These are phyloP conservation scores for Zalophus californianus DNA, from an alignment of 2,797 vertebrate genomes.

Conservation along the genomic window DNA sequence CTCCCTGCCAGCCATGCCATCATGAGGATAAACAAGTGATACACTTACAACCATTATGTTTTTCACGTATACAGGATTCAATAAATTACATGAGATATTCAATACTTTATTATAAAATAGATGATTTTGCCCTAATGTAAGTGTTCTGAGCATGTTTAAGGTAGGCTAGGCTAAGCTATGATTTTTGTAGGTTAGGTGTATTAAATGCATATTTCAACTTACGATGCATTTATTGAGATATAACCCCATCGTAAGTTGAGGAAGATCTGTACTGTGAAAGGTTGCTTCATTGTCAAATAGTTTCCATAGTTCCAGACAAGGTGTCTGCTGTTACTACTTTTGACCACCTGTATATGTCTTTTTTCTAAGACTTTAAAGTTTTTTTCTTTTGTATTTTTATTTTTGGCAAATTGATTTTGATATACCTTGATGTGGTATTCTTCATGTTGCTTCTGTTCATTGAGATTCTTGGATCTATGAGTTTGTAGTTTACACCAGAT, in stretches of 20 bases:
- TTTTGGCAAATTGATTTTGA: background rate
- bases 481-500: background rate
- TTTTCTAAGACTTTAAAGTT: background rate
- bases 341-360: background rate
- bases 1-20: background rate
- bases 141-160: background rate
- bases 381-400: background rate
- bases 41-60: background rate
- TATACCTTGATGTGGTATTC: background rate
- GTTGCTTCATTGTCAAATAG: background rate
- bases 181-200: background rate
- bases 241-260: background rate
- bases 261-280: background rate
- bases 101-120: background rate
- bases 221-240: background rate
- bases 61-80: background rate
- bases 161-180: background rate
- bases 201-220: background rate
- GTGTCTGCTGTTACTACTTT: background rate
- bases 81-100: background rate
- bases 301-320: background rate
- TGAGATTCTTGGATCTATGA: constrained; percentile 3
- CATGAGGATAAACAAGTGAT: background rate
- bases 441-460: background rate
- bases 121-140: background rate